Evolutionary conservation across 2,797 vertebrate species (phyloP).

Genomic region (Manis javanica): DNA sequence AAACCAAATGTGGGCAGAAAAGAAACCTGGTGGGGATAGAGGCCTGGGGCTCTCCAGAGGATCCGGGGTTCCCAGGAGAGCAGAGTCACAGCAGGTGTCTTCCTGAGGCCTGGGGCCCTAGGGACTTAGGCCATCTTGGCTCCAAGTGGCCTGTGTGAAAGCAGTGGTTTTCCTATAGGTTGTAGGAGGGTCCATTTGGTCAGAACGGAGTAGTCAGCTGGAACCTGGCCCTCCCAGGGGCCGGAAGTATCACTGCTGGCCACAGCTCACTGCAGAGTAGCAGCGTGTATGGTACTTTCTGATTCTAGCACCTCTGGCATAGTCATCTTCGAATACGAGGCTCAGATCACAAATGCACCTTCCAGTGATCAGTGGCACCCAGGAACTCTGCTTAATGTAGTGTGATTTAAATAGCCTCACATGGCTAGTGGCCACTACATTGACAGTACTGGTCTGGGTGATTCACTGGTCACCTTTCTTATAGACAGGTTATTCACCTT

Average conservation of each 20-base stretch:
- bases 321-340: not conserved
- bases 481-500: not conserved
- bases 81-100: not conserved
- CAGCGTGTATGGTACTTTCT: not conserved
- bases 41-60: not conserved
- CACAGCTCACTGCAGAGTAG: slow-evolving; percentile 23
- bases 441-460: not conserved
- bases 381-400: too few species aligned
- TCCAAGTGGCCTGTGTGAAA: not conserved
- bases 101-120: not conserved
- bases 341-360: slow-evolving; percentile 1
- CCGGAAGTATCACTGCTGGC: not conserved
- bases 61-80: not conserved
- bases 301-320: not conserved
- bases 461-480: not conserved
- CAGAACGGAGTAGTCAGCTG: not conserved
- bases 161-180: not conserved
- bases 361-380: not conserved
- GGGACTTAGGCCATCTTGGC: too few species aligned
- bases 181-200: not conserved
- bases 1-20: not conserved
- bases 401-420: not conserved
- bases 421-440: not conserved
- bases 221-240: not conserved
- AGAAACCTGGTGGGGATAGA: fast-evolving